These are phyloP conservation scores for Ephydatia muelleri DNA, from an alignment of 37 sponge, comb jelly and placozoan species.

Conservation along the genomic window DNA sequence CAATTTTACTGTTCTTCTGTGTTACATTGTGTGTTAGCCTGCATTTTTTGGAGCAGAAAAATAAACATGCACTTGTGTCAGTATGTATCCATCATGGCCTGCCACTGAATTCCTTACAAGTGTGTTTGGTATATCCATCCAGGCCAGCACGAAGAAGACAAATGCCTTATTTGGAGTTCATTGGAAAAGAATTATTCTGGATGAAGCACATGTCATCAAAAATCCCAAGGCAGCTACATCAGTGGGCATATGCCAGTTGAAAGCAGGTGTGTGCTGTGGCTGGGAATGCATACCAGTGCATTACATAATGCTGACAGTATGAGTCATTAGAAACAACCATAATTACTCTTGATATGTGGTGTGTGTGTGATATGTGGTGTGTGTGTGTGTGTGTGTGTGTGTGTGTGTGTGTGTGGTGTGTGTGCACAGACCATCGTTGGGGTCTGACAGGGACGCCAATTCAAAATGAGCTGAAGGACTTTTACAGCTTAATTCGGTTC, in stretches of 20 bases:
- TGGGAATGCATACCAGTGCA: too few relatives aligned
- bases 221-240: slow-evolving; percentile 70
- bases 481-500: slow-evolving; percentile 78
- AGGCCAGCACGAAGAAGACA: background rate
- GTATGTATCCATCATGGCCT: too few relatives aligned
- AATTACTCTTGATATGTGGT: too few relatives aligned
- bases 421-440: slow-evolving; percentile 73
- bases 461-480: slow-evolving; percentile 76
- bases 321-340: too few relatives aligned
- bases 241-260: slow-evolving; percentile 47
- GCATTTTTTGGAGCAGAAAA: too few relatives aligned
- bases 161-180: slow-evolving; percentile 58
- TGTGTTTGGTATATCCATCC: too few relatives aligned
- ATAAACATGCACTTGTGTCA: too few relatives aligned
- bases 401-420: background rate
- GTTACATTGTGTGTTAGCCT: too few relatives aligned
- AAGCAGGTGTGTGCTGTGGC: slow-evolving; percentile 33
- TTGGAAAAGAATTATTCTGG: slow-evolving; percentile 75
- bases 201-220: slow-evolving; percentile 77
- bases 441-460: slow-evolving; percentile 82
- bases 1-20: too few relatives aligned
- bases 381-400: background rate
- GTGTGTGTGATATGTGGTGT: slow-evolving; percentile 5
- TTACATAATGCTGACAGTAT: too few relatives aligned
- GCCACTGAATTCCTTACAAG: too few relatives aligned